These are phyloP conservation scores for Eurosta solidaginis DNA, from an alignment of 1,140 invertebrate genomes.

Conservation along the genomic window DNA sequence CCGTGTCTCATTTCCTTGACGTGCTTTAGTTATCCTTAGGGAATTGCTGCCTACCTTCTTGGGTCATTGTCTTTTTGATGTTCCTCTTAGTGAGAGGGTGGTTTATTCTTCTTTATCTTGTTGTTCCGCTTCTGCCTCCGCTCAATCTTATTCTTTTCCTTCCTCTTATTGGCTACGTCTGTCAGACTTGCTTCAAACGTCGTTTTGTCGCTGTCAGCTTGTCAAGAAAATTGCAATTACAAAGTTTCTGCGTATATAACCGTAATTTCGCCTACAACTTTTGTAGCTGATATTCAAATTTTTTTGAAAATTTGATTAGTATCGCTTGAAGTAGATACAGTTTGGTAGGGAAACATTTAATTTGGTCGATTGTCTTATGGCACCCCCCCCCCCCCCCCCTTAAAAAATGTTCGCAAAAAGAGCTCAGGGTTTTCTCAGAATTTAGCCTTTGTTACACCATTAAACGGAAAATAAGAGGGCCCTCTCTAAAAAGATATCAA, in stretches of 20 bases:
- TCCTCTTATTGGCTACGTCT: slow-evolving; percentile 4
- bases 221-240: slow-evolving; percentile 27
- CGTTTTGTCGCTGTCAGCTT: neutral
- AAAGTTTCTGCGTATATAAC: neutral
- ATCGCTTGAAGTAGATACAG: neutral
- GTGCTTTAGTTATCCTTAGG: neutral
- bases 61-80: neutral
- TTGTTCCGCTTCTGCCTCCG: neutral
- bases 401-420: neutral
- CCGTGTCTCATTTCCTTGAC: neutral
- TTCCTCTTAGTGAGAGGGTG: no score
- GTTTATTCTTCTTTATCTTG: neutral
- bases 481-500: no score
- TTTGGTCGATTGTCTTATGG: neutral
- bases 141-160: neutral
- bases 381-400: neutral
- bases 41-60: neutral
- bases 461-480: no score
- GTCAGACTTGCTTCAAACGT: slow-evolving; percentile 4
- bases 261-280: neutral
- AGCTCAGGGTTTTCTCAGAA: no score
- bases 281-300: neutral
- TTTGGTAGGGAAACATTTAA: neutral
- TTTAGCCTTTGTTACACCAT: no score
- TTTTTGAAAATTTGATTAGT: slow-evolving; percentile 24